Evolutionary conservation across 2,113 vertebrate genomes (phyloP), one percentile per base, ranked within the genome.

Genomic region (Nasalis larvatus): DNA sequence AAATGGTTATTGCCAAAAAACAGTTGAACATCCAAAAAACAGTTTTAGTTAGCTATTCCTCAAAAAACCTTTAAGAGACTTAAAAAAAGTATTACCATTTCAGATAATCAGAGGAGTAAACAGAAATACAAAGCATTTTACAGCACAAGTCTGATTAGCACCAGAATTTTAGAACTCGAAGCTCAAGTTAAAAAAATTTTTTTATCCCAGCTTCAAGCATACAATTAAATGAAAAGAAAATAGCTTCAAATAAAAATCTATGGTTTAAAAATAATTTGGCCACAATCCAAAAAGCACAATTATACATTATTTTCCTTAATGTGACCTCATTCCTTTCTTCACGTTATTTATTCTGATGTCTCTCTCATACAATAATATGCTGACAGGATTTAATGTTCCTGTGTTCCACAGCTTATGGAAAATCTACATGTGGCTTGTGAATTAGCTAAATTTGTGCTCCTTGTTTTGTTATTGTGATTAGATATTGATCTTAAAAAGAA

Each of bases 381-480:
- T 86, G 9, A n/a, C 69, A 92, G 30, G 86, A 54, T 27, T 60
- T 37, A 58, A 49, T 5, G 3, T 68, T 11, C 47, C 58, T 40
- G 3, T 69, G n/a, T 81, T 86, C 58, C 40, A 58, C 25, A 60
- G 69, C n/a, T 49, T 30, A 60, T 1, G 23, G 14, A 40, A 94
- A 25, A 13, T 27, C n/a, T 66, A 82, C 37, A 27, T 8, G 45
- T 32, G n/a, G 66, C 69, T 60, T 58, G 12, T 69, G 17, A 52
- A 66, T 81, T 88, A 58, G 49, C 18, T 27, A 95, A 78, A 86
- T 47, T 23, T 96, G 23, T 49, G 78, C 12, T 80, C 23, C 40
- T 96, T 40, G 30, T 66, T 97, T 93, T 82, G 56, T 87, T 96
- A 83, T 4, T 73, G 63, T 74, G 25, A 89, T 89, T 86, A 86